Evolutionary conservation across 2,797 vertebrate genomes (phyloP).

Genomic region (Sebastes aleutianus): DNA sequence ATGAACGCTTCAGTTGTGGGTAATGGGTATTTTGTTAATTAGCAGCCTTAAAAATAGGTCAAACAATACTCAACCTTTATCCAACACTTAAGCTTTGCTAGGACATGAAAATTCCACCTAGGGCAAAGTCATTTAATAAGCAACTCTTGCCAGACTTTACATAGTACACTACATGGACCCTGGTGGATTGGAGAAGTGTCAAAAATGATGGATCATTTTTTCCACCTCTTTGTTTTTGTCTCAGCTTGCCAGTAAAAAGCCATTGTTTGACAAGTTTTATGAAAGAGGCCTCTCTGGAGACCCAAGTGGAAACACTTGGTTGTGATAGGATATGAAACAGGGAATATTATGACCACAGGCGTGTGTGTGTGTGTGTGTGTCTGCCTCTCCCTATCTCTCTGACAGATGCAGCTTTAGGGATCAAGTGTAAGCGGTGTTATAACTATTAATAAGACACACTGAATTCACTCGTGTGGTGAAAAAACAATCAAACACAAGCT

Average conservation of each 20-base stretch:
- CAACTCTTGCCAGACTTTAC: background rate
- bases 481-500: conserved; percentile 25
- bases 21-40: background rate
- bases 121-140: background rate
- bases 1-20: background rate
- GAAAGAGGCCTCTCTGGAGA: conserved; percentile 34
- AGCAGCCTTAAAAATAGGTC: background rate
- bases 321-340: conserved; percentile 30
- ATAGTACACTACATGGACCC: background rate
- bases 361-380: background rate
- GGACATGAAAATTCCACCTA: background rate
- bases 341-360: conserved; percentile 11
- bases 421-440: background rate
- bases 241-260: conserved; percentile 28
- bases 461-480: background rate
- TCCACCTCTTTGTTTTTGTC: conserved; percentile 25
- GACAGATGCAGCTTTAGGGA: conserved; percentile 41
- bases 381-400: background rate
- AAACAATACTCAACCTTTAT: background rate
- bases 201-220: conserved; percentile 45
- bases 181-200: conserved; percentile 30
- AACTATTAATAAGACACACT: conserved; percentile 32
- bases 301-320: conserved; percentile 29
- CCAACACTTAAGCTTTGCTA: background rate
- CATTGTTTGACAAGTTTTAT: conserved; percentile 47